Conservation (phyloP, 2,888 invertebrate species). For the Macrosiphum euphorbiae region DNA sequence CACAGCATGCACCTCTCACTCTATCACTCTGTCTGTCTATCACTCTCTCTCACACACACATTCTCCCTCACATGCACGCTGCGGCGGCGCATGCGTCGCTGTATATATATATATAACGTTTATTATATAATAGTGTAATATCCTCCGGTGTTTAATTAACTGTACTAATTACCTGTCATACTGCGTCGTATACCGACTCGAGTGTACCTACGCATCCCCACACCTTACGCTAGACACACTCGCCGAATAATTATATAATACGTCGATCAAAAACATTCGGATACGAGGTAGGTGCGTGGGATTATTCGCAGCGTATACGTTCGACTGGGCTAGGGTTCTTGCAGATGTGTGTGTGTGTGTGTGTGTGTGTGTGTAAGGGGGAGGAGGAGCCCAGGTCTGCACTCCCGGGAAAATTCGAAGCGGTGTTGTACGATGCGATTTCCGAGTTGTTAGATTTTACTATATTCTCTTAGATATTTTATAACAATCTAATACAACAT, state of each 20-base stretch:
- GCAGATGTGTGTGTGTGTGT: too few species aligned
- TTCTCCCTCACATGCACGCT: not conserved
- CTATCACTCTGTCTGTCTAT: too few species aligned
- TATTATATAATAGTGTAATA: not conserved
- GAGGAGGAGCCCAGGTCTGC: not conserved
- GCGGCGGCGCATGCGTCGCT: not conserved
- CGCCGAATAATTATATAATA: not conserved
- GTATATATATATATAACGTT: not conserved
- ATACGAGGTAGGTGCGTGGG: not conserved
- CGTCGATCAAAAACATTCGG: not conserved
- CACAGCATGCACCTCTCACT: not conserved
- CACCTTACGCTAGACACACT: not conserved
- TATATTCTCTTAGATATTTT: not conserved
- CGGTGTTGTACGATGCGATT: not conserved
- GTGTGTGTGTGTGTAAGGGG: not conserved
- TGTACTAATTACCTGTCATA: not conserved
- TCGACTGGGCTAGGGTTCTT: not conserved
- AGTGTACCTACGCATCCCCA: not conserved
- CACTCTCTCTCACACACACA: too few species aligned
- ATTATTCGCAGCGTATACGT: not conserved
- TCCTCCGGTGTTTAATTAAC: conserved; percentile 20
- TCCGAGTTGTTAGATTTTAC: not conserved
- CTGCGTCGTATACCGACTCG: not conserved
- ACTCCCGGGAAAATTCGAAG: not conserved
- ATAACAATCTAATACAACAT: not conserved